Conservation (phyloP, 1,140 invertebrate species). For the Cheumatopsyche charites region DNA sequence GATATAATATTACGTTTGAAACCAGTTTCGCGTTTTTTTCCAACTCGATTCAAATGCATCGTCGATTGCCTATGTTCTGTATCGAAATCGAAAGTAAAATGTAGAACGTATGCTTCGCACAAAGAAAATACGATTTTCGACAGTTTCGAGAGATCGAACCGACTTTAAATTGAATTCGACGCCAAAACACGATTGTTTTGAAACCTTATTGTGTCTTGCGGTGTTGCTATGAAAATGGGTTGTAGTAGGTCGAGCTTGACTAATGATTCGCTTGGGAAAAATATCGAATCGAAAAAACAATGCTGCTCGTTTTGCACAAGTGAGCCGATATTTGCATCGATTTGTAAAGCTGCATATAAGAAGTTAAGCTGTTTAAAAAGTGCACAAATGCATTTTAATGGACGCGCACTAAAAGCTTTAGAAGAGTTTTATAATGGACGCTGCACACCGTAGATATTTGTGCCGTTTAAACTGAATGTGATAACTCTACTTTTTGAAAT, state of each 20-base stretch:
- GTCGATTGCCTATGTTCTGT: neutral
- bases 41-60: conserved; percentile 8
- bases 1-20: neutral
- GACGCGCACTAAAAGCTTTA: neutral
- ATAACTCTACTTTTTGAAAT: no score
- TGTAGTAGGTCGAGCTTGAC: conserved; percentile 7
- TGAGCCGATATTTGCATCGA: neutral
- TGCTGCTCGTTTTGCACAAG: neutral
- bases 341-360: neutral
- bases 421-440: neutral
- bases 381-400: neutral
- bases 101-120: neutral
- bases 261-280: conserved; percentile 1
- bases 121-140: no score
- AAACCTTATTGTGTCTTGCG: conserved; percentile 1
- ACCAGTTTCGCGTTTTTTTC: neutral
- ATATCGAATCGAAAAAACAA: conserved; percentile 10
- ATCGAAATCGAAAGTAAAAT: conserved; percentile 18
- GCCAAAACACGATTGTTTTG: conserved; percentile 1
- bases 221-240: neutral
- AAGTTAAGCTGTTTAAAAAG: no score
- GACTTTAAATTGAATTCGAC: no score
- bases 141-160: no score
- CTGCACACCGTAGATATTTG: neutral
- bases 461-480: neutral